Evolutionary conservation across 2,113 vertebrate genomes (phyloP).

Genomic region (Typhlomys cinereus): DNA sequence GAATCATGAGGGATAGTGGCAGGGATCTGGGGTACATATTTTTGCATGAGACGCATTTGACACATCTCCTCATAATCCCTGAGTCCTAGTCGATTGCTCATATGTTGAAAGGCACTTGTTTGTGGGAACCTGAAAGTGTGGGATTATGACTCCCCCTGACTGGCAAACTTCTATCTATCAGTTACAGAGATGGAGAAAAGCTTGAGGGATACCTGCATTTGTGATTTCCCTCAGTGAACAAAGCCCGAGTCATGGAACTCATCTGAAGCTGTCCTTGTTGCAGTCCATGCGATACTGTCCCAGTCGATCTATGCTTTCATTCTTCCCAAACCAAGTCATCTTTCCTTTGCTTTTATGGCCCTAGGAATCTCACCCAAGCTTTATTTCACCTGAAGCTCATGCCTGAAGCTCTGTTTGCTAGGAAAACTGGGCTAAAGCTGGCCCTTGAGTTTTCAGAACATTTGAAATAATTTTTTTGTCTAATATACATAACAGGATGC

Average conservation of each 20-base stretch:
- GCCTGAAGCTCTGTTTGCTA: neutral
- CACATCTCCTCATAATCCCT: neutral
- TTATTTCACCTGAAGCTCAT: conserved; percentile 18
- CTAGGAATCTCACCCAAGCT: neutral
- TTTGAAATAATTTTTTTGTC: conserved; percentile 32
- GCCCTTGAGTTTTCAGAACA: conserved; percentile 16
- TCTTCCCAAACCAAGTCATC: neutral
- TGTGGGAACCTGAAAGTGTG: neutral
- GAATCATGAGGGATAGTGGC: neutral
- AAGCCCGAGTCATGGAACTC: neutral
- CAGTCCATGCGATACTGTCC: neutral
- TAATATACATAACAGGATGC: neutral
- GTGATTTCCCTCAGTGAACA: neutral
- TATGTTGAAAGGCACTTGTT: neutral
- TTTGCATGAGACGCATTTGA: neutral
- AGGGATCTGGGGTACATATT: neutral
- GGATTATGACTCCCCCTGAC: neutral
- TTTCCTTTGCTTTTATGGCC: neutral
- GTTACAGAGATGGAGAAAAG: neutral
- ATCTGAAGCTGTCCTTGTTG: neutral
- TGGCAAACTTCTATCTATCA: neutral
- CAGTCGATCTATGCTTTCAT: neutral
- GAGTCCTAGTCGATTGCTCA: neutral
- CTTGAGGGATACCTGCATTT: neutral
- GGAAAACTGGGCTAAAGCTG: neutral